Base-by-base conservation (phyloP, 2,888 invertebrate genomes). In the Catonia carolina region DNA sequence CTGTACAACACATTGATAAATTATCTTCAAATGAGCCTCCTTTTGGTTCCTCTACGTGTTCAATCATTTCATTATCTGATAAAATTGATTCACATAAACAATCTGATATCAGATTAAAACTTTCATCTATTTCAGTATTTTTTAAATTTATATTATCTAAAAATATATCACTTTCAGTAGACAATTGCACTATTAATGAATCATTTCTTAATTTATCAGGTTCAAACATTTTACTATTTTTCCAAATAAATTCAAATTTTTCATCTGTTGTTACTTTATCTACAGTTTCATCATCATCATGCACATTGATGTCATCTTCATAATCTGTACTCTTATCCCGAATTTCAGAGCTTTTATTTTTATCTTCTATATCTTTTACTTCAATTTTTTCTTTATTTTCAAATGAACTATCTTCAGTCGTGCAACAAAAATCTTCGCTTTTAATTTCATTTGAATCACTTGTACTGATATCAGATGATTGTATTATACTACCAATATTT, bases 11-110 rank as follows among this genome's bases (percentile, higher is more conserved):
- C 7, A 35, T 18, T 14, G 31, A 39, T n/a, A 56, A 22, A 42
- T 27, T 50, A 23, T 39, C 51, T 22, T 50, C 37, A 10, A 35
- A 20, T 20, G 42, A 22, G 12, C 51, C 45, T 22, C 45, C 10
- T 45, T 45, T 14, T 23, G 45, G 45, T 15, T 45, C 45, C n/a
- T 45, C 22, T 14, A 45, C 22, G 22, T 22, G 14, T n/a, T 45
- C 45, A 14, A 45, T 23, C 14, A 23, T 20, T 18, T 45, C 45
- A 45, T 45, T 45, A 14, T 45, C 22, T 14, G 45, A 45, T 15
- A 45, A 14, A 14, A 45, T 8, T 22, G 15, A n/a, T 22, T 45
- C 45, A 14, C 22, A 45, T 14, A 45, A 14, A 20, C 45, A 45
- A 23, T 45, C 45, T 4, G 45, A 20, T 14, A 45, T 45, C 22